Evolutionary conservation across 2,888 invertebrate genomes (phyloP).

Genomic region (Sinopyrophorus schimmeli): DNA sequence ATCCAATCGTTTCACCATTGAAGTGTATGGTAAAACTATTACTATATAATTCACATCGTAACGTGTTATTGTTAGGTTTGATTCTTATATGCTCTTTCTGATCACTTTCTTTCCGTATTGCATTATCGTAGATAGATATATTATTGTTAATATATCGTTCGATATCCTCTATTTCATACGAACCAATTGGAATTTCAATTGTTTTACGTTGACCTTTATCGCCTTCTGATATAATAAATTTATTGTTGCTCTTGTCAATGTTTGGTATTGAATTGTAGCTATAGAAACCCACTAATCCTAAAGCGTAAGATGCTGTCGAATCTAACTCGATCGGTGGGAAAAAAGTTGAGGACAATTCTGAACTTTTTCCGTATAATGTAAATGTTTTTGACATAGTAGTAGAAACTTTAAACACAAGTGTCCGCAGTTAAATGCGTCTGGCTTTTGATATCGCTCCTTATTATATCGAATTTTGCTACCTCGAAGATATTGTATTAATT

Average conservation of each 20-base stretch:
- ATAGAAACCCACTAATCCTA: too few species aligned
- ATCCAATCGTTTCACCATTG: constrained; percentile 23
- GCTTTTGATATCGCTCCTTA: constrained; percentile 25
- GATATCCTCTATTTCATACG: constrained; percentile 46
- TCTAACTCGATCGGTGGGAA: too few species aligned
- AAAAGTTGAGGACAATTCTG: too few species aligned
- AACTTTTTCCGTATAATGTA: too few species aligned
- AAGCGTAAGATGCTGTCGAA: too few species aligned
- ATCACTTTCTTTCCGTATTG: too few species aligned
- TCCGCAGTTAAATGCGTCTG: constrained; percentile 22
- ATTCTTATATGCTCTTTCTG: too few species aligned
- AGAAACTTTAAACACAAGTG: constrained; percentile 35
- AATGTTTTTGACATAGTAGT: too few species aligned
- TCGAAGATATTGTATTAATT: constrained; percentile 27
- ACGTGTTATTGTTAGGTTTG: constrained; percentile 43
- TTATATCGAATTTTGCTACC: constrained; percentile 18
- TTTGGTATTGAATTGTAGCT: constrained; percentile 43
- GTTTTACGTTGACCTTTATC: constrained; percentile 31
- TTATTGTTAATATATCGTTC: constrained; percentile 39
- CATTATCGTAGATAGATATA: constrained; percentile 23
- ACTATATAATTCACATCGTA: constrained; percentile 35
- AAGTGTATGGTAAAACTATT: constrained; percentile 22
- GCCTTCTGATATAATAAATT: constrained; percentile 38
- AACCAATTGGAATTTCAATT: constrained; percentile 35
- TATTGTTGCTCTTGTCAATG: constrained; percentile 45